phyloP scores from a whole-genome alignment of 2,888 invertebrate species.

The Erpobdella octoculata region DNA sequence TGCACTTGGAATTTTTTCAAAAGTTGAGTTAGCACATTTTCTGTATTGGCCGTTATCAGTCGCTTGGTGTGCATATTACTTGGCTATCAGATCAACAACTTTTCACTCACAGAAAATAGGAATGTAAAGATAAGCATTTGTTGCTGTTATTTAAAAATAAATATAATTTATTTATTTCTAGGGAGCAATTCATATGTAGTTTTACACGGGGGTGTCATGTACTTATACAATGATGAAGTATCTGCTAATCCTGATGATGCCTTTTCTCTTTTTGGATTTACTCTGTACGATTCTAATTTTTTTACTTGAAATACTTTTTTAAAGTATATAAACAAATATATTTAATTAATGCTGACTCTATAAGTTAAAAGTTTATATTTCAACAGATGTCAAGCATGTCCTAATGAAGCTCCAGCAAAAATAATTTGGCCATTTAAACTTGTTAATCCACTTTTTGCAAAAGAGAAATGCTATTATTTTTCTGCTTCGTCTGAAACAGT shows the following conservation, averaged over 20 bases:
- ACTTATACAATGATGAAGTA: constrained; percentile 1
- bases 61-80: too few relatives aligned
- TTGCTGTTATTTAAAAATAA: too few relatives aligned
- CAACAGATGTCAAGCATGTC: background rate
- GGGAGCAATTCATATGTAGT: background rate
- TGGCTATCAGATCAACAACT: too few relatives aligned
- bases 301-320: background rate
- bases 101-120: too few relatives aligned
- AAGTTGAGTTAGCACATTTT: too few relatives aligned
- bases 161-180: background rate
- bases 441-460: background rate
- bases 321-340: too few relatives aligned
- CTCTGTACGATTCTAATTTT: too few relatives aligned
- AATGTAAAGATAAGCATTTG: too few relatives aligned
- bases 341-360: background rate
- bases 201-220: background rate
- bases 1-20: too few relatives aligned
- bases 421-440: constrained; percentile 3
- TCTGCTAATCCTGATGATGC: background rate
- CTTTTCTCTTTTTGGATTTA: background rate
- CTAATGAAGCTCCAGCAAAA: constrained; percentile 3
- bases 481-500: constrained; percentile 2
- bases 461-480: constrained; percentile 1
- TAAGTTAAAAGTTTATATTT: background rate
- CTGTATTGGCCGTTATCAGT: too few relatives aligned